Evolutionary conservation across 2,113 vertebrate species (phyloP).

Genomic region (Catharus fuscescens): DNA sequence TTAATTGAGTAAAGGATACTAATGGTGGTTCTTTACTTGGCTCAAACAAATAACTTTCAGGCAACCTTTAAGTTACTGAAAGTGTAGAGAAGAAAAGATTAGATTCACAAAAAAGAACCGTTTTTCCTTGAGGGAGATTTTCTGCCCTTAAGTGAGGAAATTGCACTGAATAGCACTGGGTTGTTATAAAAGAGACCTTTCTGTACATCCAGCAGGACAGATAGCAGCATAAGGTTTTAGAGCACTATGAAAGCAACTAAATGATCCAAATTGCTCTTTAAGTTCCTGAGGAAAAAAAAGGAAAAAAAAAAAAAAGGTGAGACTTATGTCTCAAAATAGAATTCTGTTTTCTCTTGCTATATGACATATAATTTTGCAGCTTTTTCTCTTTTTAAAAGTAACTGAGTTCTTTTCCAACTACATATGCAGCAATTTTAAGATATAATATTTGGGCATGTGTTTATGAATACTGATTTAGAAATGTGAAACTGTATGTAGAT

Average conservation of each 20-base stretch:
- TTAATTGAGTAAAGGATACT: background rate
- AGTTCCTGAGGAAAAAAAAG: background rate
- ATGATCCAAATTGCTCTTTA: background rate
- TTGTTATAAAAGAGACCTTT: background rate
- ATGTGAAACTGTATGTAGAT: background rate
- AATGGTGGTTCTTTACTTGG: background rate
- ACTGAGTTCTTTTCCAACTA: fast-evolving
- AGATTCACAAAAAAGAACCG: background rate
- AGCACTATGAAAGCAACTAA: background rate
- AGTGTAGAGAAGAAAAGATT: background rate
- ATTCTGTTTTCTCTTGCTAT: background rate
- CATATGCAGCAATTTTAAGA: background rate
- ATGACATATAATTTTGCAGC: background rate
- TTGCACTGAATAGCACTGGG: background rate
- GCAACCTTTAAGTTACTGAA: background rate
- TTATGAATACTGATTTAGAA: background rate
- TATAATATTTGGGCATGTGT: background rate
- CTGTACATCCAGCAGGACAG: background rate
- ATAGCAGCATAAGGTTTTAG: background rate
- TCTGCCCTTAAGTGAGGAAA: slow-evolving; percentile 3
- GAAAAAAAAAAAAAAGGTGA: background rate
- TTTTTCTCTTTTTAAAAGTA: background rate
- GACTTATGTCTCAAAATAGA: background rate
- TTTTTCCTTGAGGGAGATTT: slow-evolving; percentile 11
- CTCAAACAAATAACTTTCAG: background rate